A percentile compares a stretch with the other conserved stretches of the same genome.
These are phyloP conservation scores for Suncus etruscus DNA, from an alignment of 2,113 vertebrate genomes.

Conservation along the genomic window DNA sequence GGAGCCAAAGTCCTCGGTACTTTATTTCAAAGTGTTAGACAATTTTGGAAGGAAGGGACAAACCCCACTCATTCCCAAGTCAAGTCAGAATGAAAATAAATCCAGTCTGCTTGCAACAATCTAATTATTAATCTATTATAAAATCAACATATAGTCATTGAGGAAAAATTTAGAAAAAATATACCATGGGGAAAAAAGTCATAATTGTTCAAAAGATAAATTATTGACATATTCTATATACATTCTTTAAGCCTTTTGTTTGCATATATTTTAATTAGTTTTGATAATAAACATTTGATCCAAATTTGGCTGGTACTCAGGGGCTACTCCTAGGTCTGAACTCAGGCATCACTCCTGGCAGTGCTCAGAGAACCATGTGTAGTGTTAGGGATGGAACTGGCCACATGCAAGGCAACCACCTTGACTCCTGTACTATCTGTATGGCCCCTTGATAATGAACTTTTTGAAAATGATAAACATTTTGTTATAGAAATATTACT, in stretches of 20 bases:
- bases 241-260: not conserved
- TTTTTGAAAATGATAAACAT: conserved; percentile 3
- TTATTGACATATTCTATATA: conserved; percentile 10
- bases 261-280: conserved; percentile 11
- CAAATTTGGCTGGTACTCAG: too few species aligned
- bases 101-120: not conserved
- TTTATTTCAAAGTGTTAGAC: not conserved
- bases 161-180: conserved; percentile 39
- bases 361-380: too few species aligned
- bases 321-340: too few species aligned
- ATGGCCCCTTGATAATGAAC: too few species aligned
- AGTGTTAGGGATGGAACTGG: too few species aligned
- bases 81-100: not conserved
- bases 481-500: conserved; percentile 14
- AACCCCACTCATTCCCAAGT: not conserved
- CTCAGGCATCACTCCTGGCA: too few species aligned
- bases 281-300: not conserved
- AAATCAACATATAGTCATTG: conserved; percentile 48
- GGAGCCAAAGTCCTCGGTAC: not conserved
- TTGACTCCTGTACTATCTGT: too few species aligned
- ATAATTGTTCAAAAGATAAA: conserved; percentile 35
- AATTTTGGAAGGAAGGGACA: not conserved
- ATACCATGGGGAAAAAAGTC: not conserved
- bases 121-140: conserved; percentile 31
- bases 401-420: too few species aligned